phyloP scores from a whole-genome alignment of 2,797 vertebrate genomes.

The Sebastes hubbsi region DNA sequence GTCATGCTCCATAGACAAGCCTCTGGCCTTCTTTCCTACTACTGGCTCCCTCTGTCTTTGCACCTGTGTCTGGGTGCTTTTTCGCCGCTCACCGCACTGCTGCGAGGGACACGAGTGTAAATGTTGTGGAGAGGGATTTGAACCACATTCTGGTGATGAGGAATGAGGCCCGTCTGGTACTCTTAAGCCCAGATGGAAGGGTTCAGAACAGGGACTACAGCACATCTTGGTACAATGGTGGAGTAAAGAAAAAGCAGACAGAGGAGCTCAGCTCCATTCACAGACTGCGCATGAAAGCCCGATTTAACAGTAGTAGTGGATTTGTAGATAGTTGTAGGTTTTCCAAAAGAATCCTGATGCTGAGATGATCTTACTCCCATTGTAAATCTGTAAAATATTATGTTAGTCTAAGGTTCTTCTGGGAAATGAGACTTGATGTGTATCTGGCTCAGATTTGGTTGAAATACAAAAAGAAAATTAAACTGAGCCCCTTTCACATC shows the following conservation, averaged over 20 bases:
- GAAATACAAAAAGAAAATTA: slow-evolving; percentile 11
- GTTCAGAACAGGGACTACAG: slow-evolving; percentile 54
- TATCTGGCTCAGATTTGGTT: not conserved
- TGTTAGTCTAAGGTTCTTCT: slow-evolving; percentile 1
- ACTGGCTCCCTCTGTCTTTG: slow-evolving; percentile 74
- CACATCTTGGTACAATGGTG: slow-evolving; percentile 42
- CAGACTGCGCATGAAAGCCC: not conserved
- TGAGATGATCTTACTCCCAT: slow-evolving; percentile 16
- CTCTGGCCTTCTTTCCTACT: slow-evolving; percentile 75
- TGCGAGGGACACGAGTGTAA: slow-evolving; percentile 76
- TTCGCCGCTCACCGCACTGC: slow-evolving; percentile 66
- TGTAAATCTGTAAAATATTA: slow-evolving; percentile 30
- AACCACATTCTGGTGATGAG: slow-evolving; percentile 76
- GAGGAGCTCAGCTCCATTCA: slow-evolving; percentile 1
- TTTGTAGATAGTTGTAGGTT: slow-evolving; percentile 8
- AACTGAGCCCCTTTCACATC: not conserved
- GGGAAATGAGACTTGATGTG: not conserved
- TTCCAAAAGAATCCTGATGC: slow-evolving; percentile 13
- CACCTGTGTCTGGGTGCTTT: slow-evolving; percentile 78
- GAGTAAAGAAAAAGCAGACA: slow-evolving; percentile 24
- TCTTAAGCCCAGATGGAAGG: slow-evolving; percentile 71
- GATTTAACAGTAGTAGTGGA: slow-evolving; percentile 26
- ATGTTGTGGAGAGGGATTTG: slow-evolving; percentile 79
- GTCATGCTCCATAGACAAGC: slow-evolving; percentile 77
- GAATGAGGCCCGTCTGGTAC: slow-evolving; percentile 75